Evolutionary conservation across 2,888 invertebrate genomes (phyloP).

Genomic region (Eupithecia inturbata): DNA sequence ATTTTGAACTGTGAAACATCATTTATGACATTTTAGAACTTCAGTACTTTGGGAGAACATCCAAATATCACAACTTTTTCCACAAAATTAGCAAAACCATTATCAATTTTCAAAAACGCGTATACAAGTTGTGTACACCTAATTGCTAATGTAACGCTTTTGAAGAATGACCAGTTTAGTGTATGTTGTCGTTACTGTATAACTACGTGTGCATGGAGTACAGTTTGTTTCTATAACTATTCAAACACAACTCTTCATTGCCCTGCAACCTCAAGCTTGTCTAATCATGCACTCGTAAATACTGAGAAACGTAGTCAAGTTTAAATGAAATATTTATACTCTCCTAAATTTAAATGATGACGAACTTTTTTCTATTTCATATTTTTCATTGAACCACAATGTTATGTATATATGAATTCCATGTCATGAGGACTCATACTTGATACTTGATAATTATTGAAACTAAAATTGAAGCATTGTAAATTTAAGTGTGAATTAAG

Average conservation of each 20-base stretch:
- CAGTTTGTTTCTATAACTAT: not conserved
- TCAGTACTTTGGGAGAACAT: not conserved
- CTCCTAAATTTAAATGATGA: not conserved
- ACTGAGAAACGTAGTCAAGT: not conserved
- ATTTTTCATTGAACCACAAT: constrained; percentile 9
- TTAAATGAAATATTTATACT: constrained; percentile 9
- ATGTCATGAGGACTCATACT: constrained; percentile 52
- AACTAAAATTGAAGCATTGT: constrained; percentile 63
- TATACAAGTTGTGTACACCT: not conserved
- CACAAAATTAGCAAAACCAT: not conserved
- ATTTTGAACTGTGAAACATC: not conserved
- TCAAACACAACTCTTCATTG: not conserved
- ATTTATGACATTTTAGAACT: no score
- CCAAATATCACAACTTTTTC: not conserved
- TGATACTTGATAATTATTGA: constrained; percentile 35
- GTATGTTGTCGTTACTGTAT: not conserved
- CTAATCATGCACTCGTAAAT: not conserved
- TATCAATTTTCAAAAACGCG: not conserved
- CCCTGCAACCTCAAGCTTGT: not conserved
- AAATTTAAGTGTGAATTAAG: constrained; percentile 73
- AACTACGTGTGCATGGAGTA: no score
- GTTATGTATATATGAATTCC: constrained; percentile 64
- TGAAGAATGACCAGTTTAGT: not conserved
- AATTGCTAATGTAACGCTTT: not conserved
- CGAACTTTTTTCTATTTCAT: constrained; percentile 6